Evolutionary conservation across 1,140 invertebrate genomes (phyloP), one percentile per base, ranked within the genome.

Genomic region (Lasioglossum baleicum): DNA sequence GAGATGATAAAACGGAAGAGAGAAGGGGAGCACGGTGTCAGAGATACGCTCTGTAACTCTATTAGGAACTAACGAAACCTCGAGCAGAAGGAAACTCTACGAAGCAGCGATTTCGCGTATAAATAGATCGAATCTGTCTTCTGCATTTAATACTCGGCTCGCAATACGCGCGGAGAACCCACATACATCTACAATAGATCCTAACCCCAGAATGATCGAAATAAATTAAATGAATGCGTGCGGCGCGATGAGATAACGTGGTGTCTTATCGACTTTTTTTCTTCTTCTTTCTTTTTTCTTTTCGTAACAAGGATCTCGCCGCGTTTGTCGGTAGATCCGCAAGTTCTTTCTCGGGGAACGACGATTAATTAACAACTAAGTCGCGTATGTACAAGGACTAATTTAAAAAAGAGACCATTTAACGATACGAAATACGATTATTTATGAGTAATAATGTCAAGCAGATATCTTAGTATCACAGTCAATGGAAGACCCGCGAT

Each of bases 401-500:
- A 42, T 53, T 15, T 13, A 31, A 7, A 26, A 58, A 40, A n/a
- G 13, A 51, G 7, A 75, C 0, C 20, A 68, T 61, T 35, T 75
- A 78, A 65, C 64, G 44, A 68, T 86, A 84, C 44, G 83, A 81
- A 83, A 79, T 67, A 78, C 71, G 58, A 81, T 64, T 83, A 80
- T 58, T 67, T 85, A 83, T 53, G 44, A 85, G 73, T 56, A 83
- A 78, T 70, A 85, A 83, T 51, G 82, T 83, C 58, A 75, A 82
- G 83, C 76, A 83, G 75, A 87, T 86, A 87, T 87, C 67, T 86
- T 86, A 87, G 82, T 86, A 87, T 87, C 85, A 87, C 85, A 87
- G 85, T 86, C 85, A 75, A 75, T 87, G 68, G 77, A 67, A 86
- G 85, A 81, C 74, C 75, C 78, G 31, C 31, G 60, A 35, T 8